phyloP scores from a whole-genome alignment of 2,888 invertebrate genomes.

The Lordiphosa andalusiaca region DNA sequence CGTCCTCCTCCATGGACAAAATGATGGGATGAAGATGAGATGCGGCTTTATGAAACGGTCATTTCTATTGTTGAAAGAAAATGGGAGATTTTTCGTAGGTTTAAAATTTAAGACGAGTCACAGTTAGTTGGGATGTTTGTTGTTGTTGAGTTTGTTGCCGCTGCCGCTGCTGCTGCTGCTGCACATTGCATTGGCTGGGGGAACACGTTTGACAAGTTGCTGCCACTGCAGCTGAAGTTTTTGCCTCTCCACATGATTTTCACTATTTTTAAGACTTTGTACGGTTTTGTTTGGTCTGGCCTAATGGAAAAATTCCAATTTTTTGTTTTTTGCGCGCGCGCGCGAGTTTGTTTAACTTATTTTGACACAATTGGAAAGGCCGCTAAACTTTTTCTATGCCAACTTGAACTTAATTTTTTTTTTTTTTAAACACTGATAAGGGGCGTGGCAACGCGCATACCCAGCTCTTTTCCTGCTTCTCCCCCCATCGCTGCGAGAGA shows the following conservation, averaged over 20 bases:
- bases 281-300: conserved; percentile 39
- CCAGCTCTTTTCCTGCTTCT: neutral
- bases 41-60: conserved; percentile 31
- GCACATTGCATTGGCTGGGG: conserved; percentile 55
- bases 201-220: conserved; percentile 74
- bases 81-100: conserved; percentile 21
- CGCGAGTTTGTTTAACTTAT: conserved; percentile 10
- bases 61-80: conserved; percentile 21
- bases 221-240: conserved; percentile 34
- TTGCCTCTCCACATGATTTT: conserved; percentile 67
- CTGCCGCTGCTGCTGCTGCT: conserved; percentile 35
- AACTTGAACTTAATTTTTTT: conserved; percentile 55
- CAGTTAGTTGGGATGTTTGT: conserved; percentile 51
- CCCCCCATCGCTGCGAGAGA: neutral
- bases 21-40: conserved; percentile 3
- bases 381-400: conserved; percentile 59
- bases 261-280: conserved; percentile 65
- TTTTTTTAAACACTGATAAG: conserved; percentile 34
- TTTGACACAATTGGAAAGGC: conserved; percentile 66
- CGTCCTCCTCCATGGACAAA: conserved; percentile 81
- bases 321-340: neutral
- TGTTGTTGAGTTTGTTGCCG: conserved; percentile 12
- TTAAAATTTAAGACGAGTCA: conserved; percentile 65
- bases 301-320: conserved; percentile 67
- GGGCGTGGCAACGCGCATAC: conserved; percentile 32